phyloP scores from a whole-genome alignment of 30 jellyfish, hydroid and myxozoan species.

The Aurelia sp. region DNA sequence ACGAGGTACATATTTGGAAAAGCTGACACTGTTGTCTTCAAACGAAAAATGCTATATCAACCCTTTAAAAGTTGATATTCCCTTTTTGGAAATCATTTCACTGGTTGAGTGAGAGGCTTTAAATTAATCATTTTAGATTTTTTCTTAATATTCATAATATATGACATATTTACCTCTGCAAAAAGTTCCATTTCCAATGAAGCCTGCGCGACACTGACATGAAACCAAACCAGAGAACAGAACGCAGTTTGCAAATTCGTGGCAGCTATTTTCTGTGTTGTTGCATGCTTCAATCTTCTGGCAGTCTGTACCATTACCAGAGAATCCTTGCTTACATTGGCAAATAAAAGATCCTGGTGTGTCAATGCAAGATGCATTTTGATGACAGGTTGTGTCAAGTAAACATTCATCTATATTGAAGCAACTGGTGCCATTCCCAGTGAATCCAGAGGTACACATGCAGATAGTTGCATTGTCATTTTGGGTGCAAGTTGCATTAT shows the following conservation, averaged over 20 bases:
- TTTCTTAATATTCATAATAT: not conserved
- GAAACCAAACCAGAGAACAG: constrained; percentile 36
- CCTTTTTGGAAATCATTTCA: not conserved
- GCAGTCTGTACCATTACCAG: constrained; percentile 71
- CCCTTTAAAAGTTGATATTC: no score
- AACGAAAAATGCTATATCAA: no score
- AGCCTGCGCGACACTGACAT: constrained; percentile 67
- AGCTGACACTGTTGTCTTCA: no score
- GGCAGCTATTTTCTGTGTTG: constrained; percentile 34
- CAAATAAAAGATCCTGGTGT: not conserved
- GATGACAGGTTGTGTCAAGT: constrained; percentile 9
- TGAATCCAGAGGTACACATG: constrained; percentile 35
- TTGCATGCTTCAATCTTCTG: constrained; percentile 57
- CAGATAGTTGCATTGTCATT: not conserved
- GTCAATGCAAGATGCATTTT: constrained; percentile 7
- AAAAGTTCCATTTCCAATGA: constrained; percentile 60
- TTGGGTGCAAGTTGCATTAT: constrained; percentile 13
- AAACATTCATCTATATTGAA: not conserved
- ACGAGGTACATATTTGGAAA: no score
- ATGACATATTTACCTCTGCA: constrained; percentile 33
- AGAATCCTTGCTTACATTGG: constrained; percentile 57
- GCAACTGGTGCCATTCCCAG: constrained; percentile 41
- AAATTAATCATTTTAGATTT: not conserved
- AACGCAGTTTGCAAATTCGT: constrained; percentile 44
- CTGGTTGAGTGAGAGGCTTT: no score